Evolutionary conservation across 2,888 invertebrate species (phyloP), one percentile per base, ranked within the genome.

Genomic region (Argyresthia goedartella): DNA sequence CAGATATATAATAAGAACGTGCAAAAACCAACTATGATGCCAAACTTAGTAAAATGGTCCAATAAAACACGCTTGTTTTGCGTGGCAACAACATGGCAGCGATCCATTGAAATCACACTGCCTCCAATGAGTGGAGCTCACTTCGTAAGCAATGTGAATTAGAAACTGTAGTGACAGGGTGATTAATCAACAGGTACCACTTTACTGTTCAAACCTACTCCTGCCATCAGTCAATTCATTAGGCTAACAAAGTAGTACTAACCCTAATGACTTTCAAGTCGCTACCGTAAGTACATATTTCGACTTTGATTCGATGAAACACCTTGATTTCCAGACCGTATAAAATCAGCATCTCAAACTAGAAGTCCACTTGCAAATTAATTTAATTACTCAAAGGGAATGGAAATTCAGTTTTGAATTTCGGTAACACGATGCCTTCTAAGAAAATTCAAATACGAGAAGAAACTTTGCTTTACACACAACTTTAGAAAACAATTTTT

Each of bases 141-240:
- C 34, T 76, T 78, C 80, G 73, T 81, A 80, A 81, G 75, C 72
- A 78, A 76, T 77, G 68, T 78, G 80, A 79, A 80, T 80, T 81
- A 76, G 77, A 76, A 78, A 78, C 76, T 73, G 74, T 71, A 77
- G 74, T 79, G 82, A 82, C 85, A 81, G 76, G 76, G 79, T 79
- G 81, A 85, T 86, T 81, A 82, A 86, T 86, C 82, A 82, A 79
- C 71, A 75, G 72, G 71, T 81, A 66, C 76, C 81, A 82, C 84
- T 85, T 81, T 80, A 84, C 73, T 75, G 81, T 80, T 81, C 74
- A 76, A 73, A 75, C 74, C 77, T 77, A 69, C 75, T 73, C 73
- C 71, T 71, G 75, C 79, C 85, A 82, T 85, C 84, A 79, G 81
- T 86, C 85, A 85, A 85, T 86, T 85, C 85, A 84, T 85, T 86